phyloP scores from a whole-genome alignment of 2,797 vertebrate species.

The Ceyx erithaca region DNA sequence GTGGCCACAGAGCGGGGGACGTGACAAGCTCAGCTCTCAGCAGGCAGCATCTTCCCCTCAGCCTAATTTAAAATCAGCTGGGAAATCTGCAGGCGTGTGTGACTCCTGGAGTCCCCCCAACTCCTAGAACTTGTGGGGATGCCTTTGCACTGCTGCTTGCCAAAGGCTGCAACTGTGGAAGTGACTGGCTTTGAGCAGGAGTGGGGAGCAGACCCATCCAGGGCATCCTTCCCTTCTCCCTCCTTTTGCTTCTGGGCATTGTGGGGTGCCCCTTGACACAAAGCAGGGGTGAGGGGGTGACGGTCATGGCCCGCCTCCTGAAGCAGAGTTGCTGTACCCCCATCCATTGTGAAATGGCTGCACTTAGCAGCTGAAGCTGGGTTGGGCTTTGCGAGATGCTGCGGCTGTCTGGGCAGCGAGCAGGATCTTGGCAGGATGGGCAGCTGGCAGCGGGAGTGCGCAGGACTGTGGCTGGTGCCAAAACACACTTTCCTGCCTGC shows the following conservation, averaged over 20 bases:
- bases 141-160: background rate
- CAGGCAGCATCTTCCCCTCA: background rate
- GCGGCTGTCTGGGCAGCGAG: accelerated
- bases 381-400: background rate
- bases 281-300: background rate
- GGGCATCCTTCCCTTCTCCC: background rate
- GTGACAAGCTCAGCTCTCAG: background rate
- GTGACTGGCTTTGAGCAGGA: background rate
- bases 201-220: background rate
- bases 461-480: accelerated
- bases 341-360: background rate
- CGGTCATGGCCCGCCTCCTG: background rate
- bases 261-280: background rate
- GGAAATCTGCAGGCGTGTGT: accelerated
- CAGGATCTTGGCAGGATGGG: background rate
- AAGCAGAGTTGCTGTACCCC: background rate
- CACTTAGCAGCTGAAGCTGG: background rate
- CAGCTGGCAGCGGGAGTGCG: background rate
- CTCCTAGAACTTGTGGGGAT: background rate
- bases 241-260: background rate
- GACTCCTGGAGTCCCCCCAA: background rate
- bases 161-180: background rate
- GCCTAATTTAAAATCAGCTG: background rate
- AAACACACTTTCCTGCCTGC: background rate
- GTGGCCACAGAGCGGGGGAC: background rate